Evolutionary conservation across 1,140 invertebrate genomes (phyloP).

Genomic region (Drosophila murphyi): DNA sequence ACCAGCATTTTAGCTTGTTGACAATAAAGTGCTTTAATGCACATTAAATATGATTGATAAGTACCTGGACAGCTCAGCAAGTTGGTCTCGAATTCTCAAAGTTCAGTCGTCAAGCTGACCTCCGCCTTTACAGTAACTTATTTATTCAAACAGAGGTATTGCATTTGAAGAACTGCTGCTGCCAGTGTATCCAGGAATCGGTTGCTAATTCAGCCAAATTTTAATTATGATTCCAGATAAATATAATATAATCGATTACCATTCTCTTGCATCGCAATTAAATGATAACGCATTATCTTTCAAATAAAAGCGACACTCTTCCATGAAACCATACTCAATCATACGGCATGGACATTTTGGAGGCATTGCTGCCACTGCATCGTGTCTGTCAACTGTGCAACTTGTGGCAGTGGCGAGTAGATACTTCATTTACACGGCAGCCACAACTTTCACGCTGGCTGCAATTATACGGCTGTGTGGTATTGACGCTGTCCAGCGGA

Average conservation of each 20-base stretch:
- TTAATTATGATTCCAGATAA: not conserved
- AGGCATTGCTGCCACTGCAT: conserved; percentile 52
- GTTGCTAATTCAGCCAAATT: not conserved
- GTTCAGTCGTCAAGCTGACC: conserved; percentile 1
- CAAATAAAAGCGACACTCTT: conserved; percentile 5
- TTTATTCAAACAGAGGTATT: not conserved
- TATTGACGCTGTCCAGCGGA: conserved; percentile 35
- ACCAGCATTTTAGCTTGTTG: conserved; percentile 35
- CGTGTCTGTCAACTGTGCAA: conserved; percentile 54
- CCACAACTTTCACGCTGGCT: conserved; percentile 52
- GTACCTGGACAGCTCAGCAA: conserved; percentile 2
- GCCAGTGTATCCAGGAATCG: not conserved
- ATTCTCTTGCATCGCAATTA: conserved; percentile 22
- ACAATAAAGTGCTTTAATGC: conserved; percentile 45
- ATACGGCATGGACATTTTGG: conserved; percentile 60
- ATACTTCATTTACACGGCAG: conserved; percentile 10
- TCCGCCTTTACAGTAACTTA: not conserved
- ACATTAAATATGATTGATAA: conserved; percentile 69
- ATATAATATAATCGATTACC: conserved; percentile 8
- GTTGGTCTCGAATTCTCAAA: not conserved
- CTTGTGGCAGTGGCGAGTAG: conserved; percentile 59
- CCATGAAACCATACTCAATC: not conserved
- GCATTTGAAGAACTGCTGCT: not conserved
- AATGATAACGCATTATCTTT: conserved; percentile 31
- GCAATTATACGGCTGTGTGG: conserved; percentile 56